phyloP scores from a whole-genome alignment of 2,797 vertebrate species.

The Threskiornis aethiopicus region DNA sequence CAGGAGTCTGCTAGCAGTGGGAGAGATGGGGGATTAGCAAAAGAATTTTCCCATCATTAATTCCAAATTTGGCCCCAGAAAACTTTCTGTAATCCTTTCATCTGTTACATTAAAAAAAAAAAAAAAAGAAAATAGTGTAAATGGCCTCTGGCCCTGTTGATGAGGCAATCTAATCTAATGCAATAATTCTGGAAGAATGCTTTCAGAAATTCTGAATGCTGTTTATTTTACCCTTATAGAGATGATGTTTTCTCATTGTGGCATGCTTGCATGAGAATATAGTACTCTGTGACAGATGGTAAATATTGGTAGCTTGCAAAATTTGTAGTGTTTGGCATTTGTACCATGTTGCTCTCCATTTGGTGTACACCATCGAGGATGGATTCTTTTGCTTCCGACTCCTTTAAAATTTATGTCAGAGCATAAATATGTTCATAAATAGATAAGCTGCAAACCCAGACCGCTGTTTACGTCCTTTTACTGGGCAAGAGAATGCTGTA shows the following conservation, averaged over 20 bases:
- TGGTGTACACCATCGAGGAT: fast-evolving
- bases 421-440: not conserved
- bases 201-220: constrained; percentile 39
- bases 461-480: not conserved
- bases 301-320: not conserved
- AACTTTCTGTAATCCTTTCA: constrained; percentile 53
- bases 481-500: not conserved
- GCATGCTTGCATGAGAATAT: not conserved
- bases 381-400: not conserved
- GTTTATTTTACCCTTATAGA: constrained; percentile 63
- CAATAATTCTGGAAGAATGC: constrained; percentile 45
- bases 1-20: constrained; percentile 13
- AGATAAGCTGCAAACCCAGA: not conserved
- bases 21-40: constrained; percentile 29
- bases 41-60: constrained; percentile 65
- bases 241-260: constrained; percentile 25
- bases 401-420: not conserved
- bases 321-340: not conserved
- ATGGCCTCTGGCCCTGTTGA: constrained; percentile 34
- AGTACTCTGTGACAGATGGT: not conserved
- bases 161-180: constrained; percentile 60
- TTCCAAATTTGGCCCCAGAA: constrained; percentile 45
- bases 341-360: not conserved
- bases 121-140: constrained; percentile 43
- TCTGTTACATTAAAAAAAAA: not conserved